Evolutionary conservation across 2,888 invertebrate species (phyloP), one percentile per base, ranked within the genome.

Genomic region (Dicycla oo): DNA sequence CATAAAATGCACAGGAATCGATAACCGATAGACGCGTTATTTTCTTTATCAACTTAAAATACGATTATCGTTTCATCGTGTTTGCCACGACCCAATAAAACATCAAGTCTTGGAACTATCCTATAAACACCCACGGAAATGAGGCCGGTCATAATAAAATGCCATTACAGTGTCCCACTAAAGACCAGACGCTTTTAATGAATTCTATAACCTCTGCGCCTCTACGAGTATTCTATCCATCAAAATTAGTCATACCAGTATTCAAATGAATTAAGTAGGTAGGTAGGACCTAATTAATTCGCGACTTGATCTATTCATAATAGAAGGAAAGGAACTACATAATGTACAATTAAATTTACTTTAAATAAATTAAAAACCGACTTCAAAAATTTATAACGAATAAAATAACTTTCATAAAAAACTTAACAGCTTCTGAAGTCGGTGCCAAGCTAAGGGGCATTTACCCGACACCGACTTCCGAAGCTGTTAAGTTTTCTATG

Each of bases 131-230:
- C 75, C 73, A 65, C 68, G 57, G 75, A 86, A 88, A 88, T 83
- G 81, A 83, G 88, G 88, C 76, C 88, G 86, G 82, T 80, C 78
- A 82, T 86, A 86, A 88, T 87, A 84, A 84, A 85, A 86, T 84
- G 80, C 83, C 82, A 85, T 83, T 79, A 78, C 63, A 71, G 75
- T 75, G 82, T 62, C 85, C 84, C 78, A 83, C 72, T 82, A 75
- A 78, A 62, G 67, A 64, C 60, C 81, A 82, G 78, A 80, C 82
- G 77, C 38, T 71, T 76, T 40, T 81, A 80, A 86, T 75, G 69
- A 80, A 86, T 81, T 83, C 73, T 64, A 26, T 75, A 80, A 84
- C 67, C 72, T 83, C 72, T 82, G 65, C 34, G 53, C 65, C 75
- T 70, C 49, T 26, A n/a, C n/a, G n/a, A n/a, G n/a, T n/a, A 58